Evolutionary conservation across 92 coral and sea anemone species (phyloP).

Genomic region (Palythoa grandiflora): DNA sequence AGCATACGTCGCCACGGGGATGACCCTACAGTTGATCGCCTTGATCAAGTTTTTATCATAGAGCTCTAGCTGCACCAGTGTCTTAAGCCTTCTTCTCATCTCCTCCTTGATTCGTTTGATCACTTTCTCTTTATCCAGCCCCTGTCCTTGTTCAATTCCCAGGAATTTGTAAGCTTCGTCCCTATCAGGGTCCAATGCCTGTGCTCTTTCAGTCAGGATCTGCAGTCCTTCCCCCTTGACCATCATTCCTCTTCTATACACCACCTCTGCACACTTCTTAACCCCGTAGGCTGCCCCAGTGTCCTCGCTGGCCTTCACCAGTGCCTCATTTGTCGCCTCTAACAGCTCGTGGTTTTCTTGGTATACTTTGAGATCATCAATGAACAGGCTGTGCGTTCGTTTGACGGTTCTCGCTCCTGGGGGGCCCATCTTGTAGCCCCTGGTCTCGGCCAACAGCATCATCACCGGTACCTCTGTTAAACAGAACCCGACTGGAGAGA

Average conservation of each 20-base stretch:
- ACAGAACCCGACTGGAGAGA: constrained; percentile 53
- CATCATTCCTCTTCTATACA: constrained; percentile 54
- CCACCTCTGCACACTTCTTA: constrained; percentile 55
- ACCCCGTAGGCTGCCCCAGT: constrained; percentile 65
- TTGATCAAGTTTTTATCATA: constrained; percentile 50
- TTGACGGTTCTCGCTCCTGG: constrained; percentile 47
- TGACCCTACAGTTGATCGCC: constrained; percentile 42
- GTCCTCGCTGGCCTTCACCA: constrained; percentile 49
- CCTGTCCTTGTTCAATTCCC: constrained; percentile 3
- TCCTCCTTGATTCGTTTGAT: constrained; percentile 31
- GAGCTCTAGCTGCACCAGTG: neutral
- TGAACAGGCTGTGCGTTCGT: constrained; percentile 51
- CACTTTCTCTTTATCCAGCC: neutral
- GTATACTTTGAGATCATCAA: constrained; percentile 43
- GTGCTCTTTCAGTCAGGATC: constrained; percentile 29
- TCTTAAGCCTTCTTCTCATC: constrained; percentile 46
- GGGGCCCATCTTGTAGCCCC: constrained; percentile 49
- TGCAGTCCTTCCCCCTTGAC: constrained; percentile 43
- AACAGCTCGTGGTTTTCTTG: constrained; percentile 38
- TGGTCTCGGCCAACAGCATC: constrained; percentile 38
- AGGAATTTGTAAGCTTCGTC: constrained; percentile 37
- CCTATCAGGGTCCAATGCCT: constrained; percentile 30
- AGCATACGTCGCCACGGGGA: constrained; percentile 43
- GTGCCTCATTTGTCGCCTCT: constrained; percentile 47
- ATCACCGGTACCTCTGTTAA: constrained; percentile 49